Base-by-base conservation (phyloP, 2,113 vertebrate genomes). In the Struthidea cinerea region DNA sequence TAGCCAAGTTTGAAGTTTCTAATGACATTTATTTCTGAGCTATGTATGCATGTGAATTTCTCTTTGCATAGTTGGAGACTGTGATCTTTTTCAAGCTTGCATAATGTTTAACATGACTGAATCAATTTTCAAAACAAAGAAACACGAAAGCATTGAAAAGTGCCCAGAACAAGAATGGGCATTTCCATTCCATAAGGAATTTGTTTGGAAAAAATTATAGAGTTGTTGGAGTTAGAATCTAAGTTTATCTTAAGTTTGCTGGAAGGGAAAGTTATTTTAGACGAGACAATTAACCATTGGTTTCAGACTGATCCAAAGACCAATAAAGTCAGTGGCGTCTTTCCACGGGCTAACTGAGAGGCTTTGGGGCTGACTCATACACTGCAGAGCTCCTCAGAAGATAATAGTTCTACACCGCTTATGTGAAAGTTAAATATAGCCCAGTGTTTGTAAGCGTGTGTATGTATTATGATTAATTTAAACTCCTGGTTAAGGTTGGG, bases 121-220 rank as follows among this genome's bases (percentile, higher is more conserved):
- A 88, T 91, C 74, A 18, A 75, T 93, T 96, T 92, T 96, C 86
- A 81, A 95, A 96, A 94, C 90, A 94, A 93, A 95, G 93, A 93
- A 96, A 96, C 8, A 33, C 1, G 0, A 92, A 96, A 61, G 46
- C 83, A 89, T 57, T 90, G 88, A 96, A 93, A 95, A 94, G 89
- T 89, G 61, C 80, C 49, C 83, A 84, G 73, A 90, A 94, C 14
- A 73, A 82, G 49, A 90, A 92, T 42, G 92, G 30, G 55, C 68
- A 93, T 94, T 96, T 96, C 86, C 88, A 95, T 90, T 74, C 76
- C 94, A 94, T 93, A 92, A 96, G 86, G 92, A 95, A 94, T 96
- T 87, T 82, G 83, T 96, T 92, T 96, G 96, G 94, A 93, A 96
- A 96, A 96, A 92, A 89, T 57, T 94, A 84, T 64, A 57, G 75